A percentile compares a stretch with the other conserved stretches of the same genome.
These are phyloP conservation scores for Thinocorus orbignyianus DNA, from an alignment of 2,113 vertebrate species.

Conservation along the genomic window DNA sequence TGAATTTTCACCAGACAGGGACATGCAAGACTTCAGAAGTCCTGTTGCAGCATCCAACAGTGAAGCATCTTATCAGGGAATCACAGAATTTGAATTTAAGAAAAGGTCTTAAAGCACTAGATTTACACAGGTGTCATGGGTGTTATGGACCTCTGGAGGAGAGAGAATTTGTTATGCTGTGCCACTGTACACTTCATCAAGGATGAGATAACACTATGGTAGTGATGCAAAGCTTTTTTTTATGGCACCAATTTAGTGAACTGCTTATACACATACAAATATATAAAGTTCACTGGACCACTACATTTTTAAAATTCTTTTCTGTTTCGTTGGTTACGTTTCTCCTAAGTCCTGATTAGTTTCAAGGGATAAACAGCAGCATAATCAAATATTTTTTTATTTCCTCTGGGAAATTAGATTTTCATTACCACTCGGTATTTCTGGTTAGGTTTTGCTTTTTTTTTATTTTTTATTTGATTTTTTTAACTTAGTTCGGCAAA, in stretches of 20 bases:
- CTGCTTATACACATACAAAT: not conserved
- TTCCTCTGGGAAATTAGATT: not conserved
- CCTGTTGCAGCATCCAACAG: not conserved
- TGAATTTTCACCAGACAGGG: not conserved
- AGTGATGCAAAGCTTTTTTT: not conserved
- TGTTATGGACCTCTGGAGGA: not conserved
- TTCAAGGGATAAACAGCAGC: not conserved
- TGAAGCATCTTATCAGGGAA: not conserved
- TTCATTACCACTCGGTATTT: not conserved
- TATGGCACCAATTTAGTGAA: not conserved
- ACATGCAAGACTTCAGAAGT: not conserved
- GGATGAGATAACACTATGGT: not conserved
- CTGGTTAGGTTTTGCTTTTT: not conserved
- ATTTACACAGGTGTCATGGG: not conserved
- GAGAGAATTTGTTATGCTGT: not conserved
- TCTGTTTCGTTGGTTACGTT: not conserved
- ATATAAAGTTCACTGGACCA: not conserved
- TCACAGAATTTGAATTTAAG: not conserved
- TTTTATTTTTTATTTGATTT: not conserved
- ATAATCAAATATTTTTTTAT: not conserved
- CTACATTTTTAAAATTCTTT: not conserved
- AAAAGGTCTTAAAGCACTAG: not conserved
- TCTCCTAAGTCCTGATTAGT: not conserved
- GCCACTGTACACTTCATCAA: not conserved
- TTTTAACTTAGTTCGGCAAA: not conserved